Evolutionary conservation across 2,888 invertebrate genomes (phyloP).

Genomic region (Phyto melanocephala): DNA sequence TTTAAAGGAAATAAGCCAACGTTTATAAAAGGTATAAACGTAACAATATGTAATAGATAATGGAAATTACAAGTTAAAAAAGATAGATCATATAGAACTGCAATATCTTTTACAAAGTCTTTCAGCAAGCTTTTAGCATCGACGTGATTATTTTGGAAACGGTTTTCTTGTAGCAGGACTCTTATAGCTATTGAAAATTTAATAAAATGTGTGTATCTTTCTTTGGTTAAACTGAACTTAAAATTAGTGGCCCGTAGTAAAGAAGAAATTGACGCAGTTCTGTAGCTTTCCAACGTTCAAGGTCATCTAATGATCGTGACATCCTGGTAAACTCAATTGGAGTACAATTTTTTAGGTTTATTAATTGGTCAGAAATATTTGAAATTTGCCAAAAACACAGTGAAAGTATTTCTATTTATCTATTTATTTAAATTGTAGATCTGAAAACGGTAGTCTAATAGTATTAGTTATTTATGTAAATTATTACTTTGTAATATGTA

Average conservation of each 20-base stretch:
- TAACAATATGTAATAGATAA: no score
- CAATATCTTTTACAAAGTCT: constrained; percentile 22
- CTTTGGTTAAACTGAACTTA: constrained; percentile 30
- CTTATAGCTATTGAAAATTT: constrained; percentile 22
- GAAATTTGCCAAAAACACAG: background rate
- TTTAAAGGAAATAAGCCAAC: no score
- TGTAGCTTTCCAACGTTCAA: constrained; percentile 36
- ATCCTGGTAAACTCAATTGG: constrained; percentile 19
- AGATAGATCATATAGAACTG: constrained; percentile 12
- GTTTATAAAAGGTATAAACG: no score
- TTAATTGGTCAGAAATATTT: background rate
- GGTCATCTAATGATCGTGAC: constrained; percentile 4
- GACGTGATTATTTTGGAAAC: constrained; percentile 1
- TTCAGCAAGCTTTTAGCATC: constrained; percentile 24
- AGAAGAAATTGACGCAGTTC: constrained; percentile 35
- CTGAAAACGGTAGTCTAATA: no score
- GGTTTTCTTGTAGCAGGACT: constrained; percentile 21
- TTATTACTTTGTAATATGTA: no score
- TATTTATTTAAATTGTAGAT: background rate
- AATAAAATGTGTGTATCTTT: constrained; percentile 40
- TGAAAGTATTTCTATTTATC: background rate
- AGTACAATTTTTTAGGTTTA: background rate
- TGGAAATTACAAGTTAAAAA: constrained; percentile 48
- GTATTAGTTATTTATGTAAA: no score
- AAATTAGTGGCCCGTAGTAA: constrained; percentile 19